Evolutionary conservation across 2,888 invertebrate species (phyloP), one percentile per base, ranked within the genome.

Genomic region (Ectemnius continuus): DNA sequence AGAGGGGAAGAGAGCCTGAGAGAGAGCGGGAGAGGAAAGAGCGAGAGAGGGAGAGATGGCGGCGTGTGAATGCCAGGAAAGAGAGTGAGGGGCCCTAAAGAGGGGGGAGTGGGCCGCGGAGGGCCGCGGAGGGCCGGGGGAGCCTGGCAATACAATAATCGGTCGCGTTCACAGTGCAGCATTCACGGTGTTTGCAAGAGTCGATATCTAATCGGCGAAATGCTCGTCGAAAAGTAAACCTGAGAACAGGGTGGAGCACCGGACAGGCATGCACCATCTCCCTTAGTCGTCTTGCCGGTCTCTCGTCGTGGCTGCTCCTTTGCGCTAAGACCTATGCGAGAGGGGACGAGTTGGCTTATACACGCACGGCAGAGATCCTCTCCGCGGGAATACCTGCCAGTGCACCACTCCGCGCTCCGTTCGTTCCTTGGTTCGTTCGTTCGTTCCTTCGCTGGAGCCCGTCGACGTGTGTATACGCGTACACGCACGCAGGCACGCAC

Each of bases 191-290:
- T 86, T 84, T 85, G 78, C 82, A 67, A 79, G 76, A 67, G 73
- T 58, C 75, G 85, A 83, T 88, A 88, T 88, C 88, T 88, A 87
- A 88, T 87, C 88, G 85, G 80, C 76, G 76, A 80, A 84, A 86
- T 82, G 83, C 76, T 77, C 76, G 82, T 80, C 78, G 79, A 81
- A 86, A 86, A 81, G 86, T 84, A 83, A 86, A 86, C 82, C 80
- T 63, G 72, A 80, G 79, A 82, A 81, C 74, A 83, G 83, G 83
- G 83, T 83, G 83, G 83, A 83, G 83, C 81, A 78, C 67, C 67
- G 78, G 67, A 64, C 70, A 61, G 62, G 68, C 67, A 70, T 66
- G 76, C 70, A 73, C 67, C 68, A 67, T 75, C 69, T 60, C 36
- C 36, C 36, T 36, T 36, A 8, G 36, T 36, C 58, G 60, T 66